A percentile compares a stretch with the other conserved stretches of the same genome.
These are phyloP conservation scores for Gymnosoma rotundatum DNA, from an alignment of 2,888 invertebrate species.

Conservation along the genomic window DNA sequence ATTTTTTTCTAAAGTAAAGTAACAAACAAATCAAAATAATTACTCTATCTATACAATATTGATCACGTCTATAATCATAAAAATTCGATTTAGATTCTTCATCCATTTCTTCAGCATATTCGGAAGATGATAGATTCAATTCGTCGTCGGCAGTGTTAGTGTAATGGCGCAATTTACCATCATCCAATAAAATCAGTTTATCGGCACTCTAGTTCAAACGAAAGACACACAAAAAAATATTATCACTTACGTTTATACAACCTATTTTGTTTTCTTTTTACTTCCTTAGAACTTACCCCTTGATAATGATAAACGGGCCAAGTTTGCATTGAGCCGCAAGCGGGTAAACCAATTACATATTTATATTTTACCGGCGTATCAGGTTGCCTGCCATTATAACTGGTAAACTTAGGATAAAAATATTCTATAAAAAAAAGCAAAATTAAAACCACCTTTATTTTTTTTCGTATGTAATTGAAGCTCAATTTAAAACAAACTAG, in stretches of 20 bases:
- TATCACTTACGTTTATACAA: no score
- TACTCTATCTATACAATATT: conserved; percentile 93
- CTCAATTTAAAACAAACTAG: conserved; percentile 17
- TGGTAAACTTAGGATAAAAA: conserved; percentile 86
- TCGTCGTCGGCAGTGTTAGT: conserved; percentile 84
- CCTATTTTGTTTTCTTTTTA: neutral
- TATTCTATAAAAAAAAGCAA: conserved; percentile 77
- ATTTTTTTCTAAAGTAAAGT: neutral
- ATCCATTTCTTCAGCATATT: conserved; percentile 75
- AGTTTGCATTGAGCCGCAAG: conserved; percentile 87
- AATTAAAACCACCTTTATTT: neutral
- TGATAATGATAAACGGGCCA: conserved; percentile 86
- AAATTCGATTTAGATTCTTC: conserved; percentile 78
- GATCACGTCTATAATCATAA: conserved; percentile 88
- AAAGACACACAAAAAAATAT: neutral
- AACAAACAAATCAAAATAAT: neutral
- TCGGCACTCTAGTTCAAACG: conserved; percentile 81
- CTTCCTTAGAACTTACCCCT: conserved; percentile 75
- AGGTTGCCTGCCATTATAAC: conserved; percentile 84
- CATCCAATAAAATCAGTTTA: conserved; percentile 85
- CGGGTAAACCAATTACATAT: conserved; percentile 86
- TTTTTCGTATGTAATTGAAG: neutral
- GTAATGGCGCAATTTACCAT: conserved; percentile 89
- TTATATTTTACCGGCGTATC: conserved; percentile 84
- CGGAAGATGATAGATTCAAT: conserved; percentile 79